A percentile compares a stretch with the other conserved stretches of the same genome.
phyloP scores from a whole-genome alignment of 1,140 invertebrate species.

The Megalonaias nervosa region DNA sequence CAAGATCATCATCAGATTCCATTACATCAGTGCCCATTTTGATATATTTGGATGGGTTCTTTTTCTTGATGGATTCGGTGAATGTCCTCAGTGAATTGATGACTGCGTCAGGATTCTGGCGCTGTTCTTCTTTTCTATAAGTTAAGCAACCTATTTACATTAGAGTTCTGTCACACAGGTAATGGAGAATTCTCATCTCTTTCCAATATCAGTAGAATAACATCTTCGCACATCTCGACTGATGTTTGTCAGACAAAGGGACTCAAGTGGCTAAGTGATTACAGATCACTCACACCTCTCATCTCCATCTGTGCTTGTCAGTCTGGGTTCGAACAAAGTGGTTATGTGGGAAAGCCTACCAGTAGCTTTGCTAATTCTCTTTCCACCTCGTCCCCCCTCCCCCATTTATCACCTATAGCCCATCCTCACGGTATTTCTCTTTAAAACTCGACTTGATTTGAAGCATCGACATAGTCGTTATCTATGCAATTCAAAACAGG shows the following conservation, averaged over 20 bases:
- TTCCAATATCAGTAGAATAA: not conserved
- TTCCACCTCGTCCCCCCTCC: too few species aligned
- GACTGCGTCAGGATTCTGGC: conserved; percentile 68
- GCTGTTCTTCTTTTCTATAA: conserved; percentile 66
- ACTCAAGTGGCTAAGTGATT: too few species aligned
- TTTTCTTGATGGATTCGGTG: conserved; percentile 60
- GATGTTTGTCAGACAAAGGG: not conserved
- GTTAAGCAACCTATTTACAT: conserved; percentile 3
- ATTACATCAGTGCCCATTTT: conserved; percentile 15
- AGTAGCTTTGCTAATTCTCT: too few species aligned
- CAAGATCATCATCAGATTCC: conserved; percentile 57
- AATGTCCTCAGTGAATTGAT: conserved; percentile 68
- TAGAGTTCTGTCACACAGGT: not conserved
- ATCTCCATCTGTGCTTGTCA: too few species aligned
- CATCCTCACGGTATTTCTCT: too few species aligned
- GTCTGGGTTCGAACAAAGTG: too few species aligned
- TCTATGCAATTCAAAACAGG: too few species aligned
- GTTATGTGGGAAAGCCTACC: not conserved
- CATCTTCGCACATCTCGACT: not conserved
- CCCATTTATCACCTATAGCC: too few species aligned
- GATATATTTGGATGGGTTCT: conserved; percentile 21
- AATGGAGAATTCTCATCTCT: not conserved
- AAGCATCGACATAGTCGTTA: too few species aligned
- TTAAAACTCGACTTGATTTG: too few species aligned
- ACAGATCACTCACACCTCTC: too few species aligned